These are phyloP conservation scores for Pseudorasbora parva DNA, from an alignment of 2,113 vertebrate genomes.

Conservation along the genomic window DNA sequence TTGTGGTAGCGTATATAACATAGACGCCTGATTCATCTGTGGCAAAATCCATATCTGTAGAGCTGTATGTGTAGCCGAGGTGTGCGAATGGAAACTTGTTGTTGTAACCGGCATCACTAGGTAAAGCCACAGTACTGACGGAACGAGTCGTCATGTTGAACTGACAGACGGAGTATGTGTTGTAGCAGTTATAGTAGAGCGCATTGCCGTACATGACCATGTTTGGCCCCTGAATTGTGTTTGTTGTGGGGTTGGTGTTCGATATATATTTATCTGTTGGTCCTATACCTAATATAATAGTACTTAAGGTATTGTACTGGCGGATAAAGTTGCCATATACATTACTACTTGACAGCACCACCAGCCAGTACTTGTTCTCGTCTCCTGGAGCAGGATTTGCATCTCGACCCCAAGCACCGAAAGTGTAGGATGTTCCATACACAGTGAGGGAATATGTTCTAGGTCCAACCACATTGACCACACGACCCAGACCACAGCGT, in stretches of 20 bases:
- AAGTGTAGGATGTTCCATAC: slow-evolving; percentile 65
- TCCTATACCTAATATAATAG: too few species aligned
- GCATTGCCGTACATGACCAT: slow-evolving; percentile 67
- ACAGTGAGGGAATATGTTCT: slow-evolving; percentile 65
- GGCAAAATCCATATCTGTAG: slow-evolving; percentile 73
- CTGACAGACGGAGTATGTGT: slow-evolving; percentile 64
- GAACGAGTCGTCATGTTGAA: slow-evolving; percentile 69
- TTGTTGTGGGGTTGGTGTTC: too few species aligned
- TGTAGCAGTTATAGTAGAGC: slow-evolving; percentile 76
- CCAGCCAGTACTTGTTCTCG: too few species aligned
- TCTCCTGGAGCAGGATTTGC: too few species aligned
- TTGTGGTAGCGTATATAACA: slow-evolving; percentile 69
- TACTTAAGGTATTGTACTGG: too few species aligned
- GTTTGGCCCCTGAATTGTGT: too few species aligned
- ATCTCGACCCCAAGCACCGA: slow-evolving; percentile 65
- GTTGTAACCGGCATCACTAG: slow-evolving; percentile 71
- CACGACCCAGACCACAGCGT: slow-evolving; percentile 64
- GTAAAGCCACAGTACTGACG: slow-evolving; percentile 61
- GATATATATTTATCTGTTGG: too few species aligned
- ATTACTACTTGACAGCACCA: too few species aligned
- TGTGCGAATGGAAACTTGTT: slow-evolving; percentile 73
- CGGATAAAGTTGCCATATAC: too few species aligned
- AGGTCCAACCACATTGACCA: slow-evolving; percentile 64
- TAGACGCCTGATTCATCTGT: slow-evolving; percentile 77
- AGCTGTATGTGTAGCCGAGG: slow-evolving; percentile 64